Percentiles rank a stretch among this genome's conserved stretches.
phyloP scores from a whole-genome alignment of 2,888 invertebrate species.

The Ormia ochracea region DNA sequence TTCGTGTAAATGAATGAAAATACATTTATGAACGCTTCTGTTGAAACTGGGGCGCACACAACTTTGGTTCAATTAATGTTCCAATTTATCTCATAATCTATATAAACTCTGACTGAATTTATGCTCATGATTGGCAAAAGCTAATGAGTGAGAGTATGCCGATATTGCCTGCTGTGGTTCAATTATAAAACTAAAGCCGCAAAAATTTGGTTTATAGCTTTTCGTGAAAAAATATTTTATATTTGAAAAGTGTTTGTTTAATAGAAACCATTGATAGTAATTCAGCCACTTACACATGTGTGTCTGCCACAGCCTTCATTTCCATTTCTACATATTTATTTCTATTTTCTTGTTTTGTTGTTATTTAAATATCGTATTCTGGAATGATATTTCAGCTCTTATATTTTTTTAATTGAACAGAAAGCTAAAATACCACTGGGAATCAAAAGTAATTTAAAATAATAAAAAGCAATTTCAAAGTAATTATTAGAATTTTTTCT shows the following conservation, averaged over 20 bases:
- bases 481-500: no score
- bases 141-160: not conserved
- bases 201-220: not conserved
- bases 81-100: not conserved
- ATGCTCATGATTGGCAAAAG: not conserved
- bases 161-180: not conserved
- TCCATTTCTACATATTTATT: not conserved
- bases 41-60: not conserved
- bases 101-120: not conserved
- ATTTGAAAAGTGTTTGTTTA: not conserved
- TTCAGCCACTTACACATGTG: not conserved
- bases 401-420: no score
- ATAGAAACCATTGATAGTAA: not conserved
- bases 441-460: no score
- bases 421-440: no score
- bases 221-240: not conserved
- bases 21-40: not conserved
- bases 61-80: not conserved
- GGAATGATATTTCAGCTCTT: no score
- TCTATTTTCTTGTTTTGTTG: no score
- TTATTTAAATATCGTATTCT: no score
- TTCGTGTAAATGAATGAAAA: not conserved
- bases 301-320: not conserved
- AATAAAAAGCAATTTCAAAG: no score
- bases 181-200: not conserved